Evolutionary conservation across 2,113 vertebrate species (phyloP).

Genomic region (Ammodytes marinus): DNA sequence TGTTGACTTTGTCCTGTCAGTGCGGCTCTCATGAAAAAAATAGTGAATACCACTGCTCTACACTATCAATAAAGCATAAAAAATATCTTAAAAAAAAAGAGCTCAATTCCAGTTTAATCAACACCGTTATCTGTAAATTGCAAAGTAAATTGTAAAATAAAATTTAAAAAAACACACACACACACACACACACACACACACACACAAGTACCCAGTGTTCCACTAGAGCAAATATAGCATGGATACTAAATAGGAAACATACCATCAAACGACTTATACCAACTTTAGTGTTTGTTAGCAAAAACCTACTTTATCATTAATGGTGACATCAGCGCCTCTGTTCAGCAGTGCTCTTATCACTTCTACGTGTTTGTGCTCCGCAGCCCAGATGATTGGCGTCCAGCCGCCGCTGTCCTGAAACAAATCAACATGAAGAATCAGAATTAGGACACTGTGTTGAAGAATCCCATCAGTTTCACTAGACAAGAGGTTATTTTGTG

Average conservation of each 20-base stretch:
- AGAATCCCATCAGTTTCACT: neutral
- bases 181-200: neutral
- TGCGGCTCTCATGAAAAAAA: too few species aligned
- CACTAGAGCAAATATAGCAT: neutral
- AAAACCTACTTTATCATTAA: conserved; percentile 89
- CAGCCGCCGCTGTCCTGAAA: conserved; percentile 92
- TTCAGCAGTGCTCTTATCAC: conserved; percentile 91
- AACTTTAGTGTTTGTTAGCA: neutral
- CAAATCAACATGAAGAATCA: neutral
- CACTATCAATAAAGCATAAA: too few species aligned
- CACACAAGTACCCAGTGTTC: too few species aligned
- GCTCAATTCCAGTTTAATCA: too few species aligned
- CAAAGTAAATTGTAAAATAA: too few species aligned
- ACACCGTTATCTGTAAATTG: too few species aligned
- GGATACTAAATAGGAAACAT: neutral
- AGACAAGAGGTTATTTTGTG: neutral
- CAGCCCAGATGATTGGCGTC: conserved; percentile 96
- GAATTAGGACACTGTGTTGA: neutral
- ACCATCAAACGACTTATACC: too few species aligned
- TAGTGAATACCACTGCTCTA: too few species aligned
- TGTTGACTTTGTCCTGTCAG: too few species aligned
- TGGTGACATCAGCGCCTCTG: conserved; percentile 90
- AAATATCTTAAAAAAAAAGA: too few species aligned
- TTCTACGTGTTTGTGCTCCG: conserved; percentile 91
- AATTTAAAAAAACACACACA: neutral